Evolutionary conservation across 2,113 vertebrate genomes (phyloP).

Genomic region (Typhlomys cinereus): DNA sequence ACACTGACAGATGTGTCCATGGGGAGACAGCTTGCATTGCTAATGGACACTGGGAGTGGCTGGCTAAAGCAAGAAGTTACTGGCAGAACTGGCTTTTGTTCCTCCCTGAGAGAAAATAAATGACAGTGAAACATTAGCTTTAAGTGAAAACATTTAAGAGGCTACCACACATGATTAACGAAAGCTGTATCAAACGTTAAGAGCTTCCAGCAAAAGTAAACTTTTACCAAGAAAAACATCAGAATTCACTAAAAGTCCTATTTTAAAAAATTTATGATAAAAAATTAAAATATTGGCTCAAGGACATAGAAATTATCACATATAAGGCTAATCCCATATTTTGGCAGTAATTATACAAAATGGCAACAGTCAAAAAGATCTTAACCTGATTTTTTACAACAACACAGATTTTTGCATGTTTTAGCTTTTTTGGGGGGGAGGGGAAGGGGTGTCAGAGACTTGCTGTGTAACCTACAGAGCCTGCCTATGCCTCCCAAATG

Average conservation of each 20-base stretch:
- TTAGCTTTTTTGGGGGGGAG: too few species aligned
- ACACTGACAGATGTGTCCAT: slow-evolving; percentile 86
- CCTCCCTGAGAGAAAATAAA: slow-evolving; percentile 86
- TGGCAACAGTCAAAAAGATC: slow-evolving; percentile 10
- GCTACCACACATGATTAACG: neutral
- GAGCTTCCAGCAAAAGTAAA: slow-evolving; percentile 22
- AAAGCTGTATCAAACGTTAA: slow-evolving; percentile 39
- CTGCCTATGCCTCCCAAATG: neutral
- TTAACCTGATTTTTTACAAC: neutral
- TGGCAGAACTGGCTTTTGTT: slow-evolving; percentile 87
- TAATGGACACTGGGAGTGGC: slow-evolving; percentile 88
- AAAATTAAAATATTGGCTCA: neutral
- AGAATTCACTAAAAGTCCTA: neutral
- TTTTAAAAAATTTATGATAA: slow-evolving; percentile 35
- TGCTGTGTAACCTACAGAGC: neutral
- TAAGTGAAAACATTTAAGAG: slow-evolving; percentile 47
- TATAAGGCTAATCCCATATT: slow-evolving; percentile 30
- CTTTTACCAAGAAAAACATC: slow-evolving; percentile 48
- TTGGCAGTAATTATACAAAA: slow-evolving; percentile 39
- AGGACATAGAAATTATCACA: slow-evolving; percentile 39
- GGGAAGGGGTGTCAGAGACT: neutral
- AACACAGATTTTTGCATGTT: neutral
- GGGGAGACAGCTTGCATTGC: slow-evolving; percentile 86
- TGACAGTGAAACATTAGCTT: slow-evolving; percentile 67
- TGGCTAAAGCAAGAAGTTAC: slow-evolving; percentile 90